Conservation (phyloP, 2,888 invertebrate genomes). For the Trisateles emortualis region DNA sequence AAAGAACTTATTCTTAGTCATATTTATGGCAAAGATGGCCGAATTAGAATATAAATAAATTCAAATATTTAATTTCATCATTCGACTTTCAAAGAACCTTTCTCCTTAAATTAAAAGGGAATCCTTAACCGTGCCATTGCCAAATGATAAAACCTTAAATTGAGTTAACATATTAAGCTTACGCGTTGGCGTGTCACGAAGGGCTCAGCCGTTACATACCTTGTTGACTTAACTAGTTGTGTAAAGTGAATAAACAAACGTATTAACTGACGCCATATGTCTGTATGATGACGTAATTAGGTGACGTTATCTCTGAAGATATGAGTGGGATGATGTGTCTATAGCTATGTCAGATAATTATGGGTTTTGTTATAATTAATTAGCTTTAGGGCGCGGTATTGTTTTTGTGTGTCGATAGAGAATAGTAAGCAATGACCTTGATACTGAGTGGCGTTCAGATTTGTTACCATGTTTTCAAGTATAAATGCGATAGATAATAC, state of each 20-base stretch:
- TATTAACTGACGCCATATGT: conserved; percentile 1
- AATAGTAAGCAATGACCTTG: too few relatives aligned
- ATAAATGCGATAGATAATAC: too few relatives aligned
- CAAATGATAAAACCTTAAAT: conserved; percentile 9
- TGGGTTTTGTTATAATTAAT: background rate
- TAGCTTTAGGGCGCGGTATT: background rate
- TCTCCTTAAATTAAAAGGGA: conserved; percentile 3
- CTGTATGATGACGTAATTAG: conserved; percentile 15
- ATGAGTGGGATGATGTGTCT: conserved; percentile 17
- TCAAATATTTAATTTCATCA: too few relatives aligned
- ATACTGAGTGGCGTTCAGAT: too few relatives aligned
- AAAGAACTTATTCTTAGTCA: too few relatives aligned
- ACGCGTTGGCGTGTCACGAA: background rate
- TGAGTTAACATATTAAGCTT: conserved; percentile 4
- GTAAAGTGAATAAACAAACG: conserved; percentile 4
- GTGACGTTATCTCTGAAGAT: conserved; percentile 17
- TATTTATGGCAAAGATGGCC: too few relatives aligned
- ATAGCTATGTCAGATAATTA: conserved; percentile 12
- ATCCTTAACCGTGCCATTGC: background rate
- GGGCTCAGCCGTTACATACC: background rate
- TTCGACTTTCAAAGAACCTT: background rate
- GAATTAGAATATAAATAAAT: too few relatives aligned
- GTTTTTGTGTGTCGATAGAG: background rate
- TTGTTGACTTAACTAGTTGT: conserved; percentile 1
- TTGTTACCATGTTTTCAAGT: too few relatives aligned